These are phyloP conservation scores for Sebastes itinus DNA, from an alignment of 2,797 vertebrate species.

Conservation along the genomic window DNA sequence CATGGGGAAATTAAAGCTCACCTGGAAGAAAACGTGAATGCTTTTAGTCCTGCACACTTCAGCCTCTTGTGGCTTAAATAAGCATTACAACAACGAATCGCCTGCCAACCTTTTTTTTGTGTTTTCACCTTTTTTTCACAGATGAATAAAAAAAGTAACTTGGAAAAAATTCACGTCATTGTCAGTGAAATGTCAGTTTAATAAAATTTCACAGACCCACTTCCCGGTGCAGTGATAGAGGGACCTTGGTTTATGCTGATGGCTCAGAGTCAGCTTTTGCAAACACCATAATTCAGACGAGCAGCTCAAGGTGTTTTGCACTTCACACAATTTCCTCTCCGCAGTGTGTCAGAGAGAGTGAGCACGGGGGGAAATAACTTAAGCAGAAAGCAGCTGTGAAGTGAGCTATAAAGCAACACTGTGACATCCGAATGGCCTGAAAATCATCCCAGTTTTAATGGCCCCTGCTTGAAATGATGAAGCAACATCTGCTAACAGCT, in stretches of 20 bases:
- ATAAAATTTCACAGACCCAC: not conserved
- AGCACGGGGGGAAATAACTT: slow-evolving; percentile 23
- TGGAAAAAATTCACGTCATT: not conserved
- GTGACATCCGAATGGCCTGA: slow-evolving; percentile 38
- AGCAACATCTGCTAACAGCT: slow-evolving; percentile 50
- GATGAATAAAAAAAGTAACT: no score
- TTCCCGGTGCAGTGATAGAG: not conserved
- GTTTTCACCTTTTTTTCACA: not conserved
- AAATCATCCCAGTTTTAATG: slow-evolving; percentile 59
- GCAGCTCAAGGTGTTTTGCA: slow-evolving; percentile 33
- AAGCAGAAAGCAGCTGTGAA: slow-evolving; percentile 27
- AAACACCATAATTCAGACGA: slow-evolving; percentile 41
- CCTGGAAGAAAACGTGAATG: not conserved
- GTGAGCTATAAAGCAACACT: slow-evolving; percentile 49
- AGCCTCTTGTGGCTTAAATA: not conserved
- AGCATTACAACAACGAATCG: not conserved
- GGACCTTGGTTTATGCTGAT: slow-evolving; percentile 13
- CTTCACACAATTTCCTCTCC: slow-evolving; percentile 5
- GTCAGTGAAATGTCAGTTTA: not conserved
- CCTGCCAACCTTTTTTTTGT: no score
- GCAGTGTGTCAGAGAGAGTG: not conserved
- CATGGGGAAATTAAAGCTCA: not conserved
- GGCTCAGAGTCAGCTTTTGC: slow-evolving; percentile 23
- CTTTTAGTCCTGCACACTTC: not conserved
- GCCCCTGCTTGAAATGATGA: slow-evolving; percentile 39